These are phyloP conservation scores for Felis chaus DNA, from an alignment of 2,113 vertebrate genomes.

Conservation along the genomic window DNA sequence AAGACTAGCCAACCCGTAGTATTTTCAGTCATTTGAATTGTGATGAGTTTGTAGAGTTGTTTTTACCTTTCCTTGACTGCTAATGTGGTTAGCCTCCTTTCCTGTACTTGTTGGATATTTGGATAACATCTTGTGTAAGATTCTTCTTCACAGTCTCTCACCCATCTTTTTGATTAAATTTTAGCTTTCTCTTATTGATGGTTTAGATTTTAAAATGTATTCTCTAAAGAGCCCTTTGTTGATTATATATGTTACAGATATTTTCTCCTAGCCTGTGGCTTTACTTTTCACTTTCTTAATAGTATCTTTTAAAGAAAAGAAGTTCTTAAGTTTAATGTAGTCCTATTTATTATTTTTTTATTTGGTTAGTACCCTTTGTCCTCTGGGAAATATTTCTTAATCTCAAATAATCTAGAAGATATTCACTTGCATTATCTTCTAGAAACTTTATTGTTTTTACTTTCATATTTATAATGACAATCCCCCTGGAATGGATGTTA, in stretches of 20 bases:
- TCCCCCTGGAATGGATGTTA: neutral
- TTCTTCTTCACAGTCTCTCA: neutral
- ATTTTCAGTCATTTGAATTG: conserved; percentile 18
- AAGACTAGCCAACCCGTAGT: neutral
- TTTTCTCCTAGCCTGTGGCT: neutral
- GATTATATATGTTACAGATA: neutral
- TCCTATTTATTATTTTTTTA: neutral
- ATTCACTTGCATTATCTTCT: neutral
- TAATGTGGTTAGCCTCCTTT: neutral
- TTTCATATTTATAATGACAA: neutral
- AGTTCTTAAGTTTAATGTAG: neutral
- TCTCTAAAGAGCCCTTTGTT: neutral
- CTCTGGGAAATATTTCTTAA: neutral
- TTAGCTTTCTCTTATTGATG: neutral
- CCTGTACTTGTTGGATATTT: neutral
- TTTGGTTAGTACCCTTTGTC: neutral
- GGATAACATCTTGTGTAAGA: neutral
- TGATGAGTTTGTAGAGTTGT: neutral
- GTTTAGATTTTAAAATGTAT: neutral
- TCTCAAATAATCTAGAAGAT: neutral
- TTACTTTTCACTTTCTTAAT: neutral
- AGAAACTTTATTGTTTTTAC: neutral
- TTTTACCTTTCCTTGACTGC: neutral
- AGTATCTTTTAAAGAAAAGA: neutral
- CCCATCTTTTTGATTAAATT: neutral